Base-by-base conservation (phyloP, 2,888 invertebrate species). In the Diaphora mendica region DNA sequence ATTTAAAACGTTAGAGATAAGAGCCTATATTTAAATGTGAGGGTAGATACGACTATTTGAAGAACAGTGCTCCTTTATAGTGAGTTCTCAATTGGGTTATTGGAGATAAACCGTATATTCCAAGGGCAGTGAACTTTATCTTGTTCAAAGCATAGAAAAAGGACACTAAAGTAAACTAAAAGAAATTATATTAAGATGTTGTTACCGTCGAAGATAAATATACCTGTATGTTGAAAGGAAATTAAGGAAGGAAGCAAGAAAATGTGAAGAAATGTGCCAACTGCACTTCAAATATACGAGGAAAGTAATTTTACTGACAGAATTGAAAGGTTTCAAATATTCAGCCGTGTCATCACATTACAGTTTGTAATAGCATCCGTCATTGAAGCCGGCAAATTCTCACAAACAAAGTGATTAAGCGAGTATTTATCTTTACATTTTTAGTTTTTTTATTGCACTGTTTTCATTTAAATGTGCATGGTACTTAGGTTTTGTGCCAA, bases 401-500 rank as follows among this genome's bases (percentile, higher is more conserved):
- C 83, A 85, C 86, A 92, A 91, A 92, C 91, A 91, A 89, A 90
- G 87, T 89, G 87, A 91, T 92, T 91, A 91, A 85, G 84, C 84
- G 82, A 86, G 73, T 86, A 82, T 88, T 87, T 89, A 88, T 78
- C 74, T 77, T 77, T 74, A 73, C 75, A 64, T 70, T 79, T 73
- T 70, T 73, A 48, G 62, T 73, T 83, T 85, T 86, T 84, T 89
- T 87, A 89, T 89, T 88, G 84, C 81, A 83, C 81, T 84, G 81
- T 87, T 89, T 85, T 85, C 83, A 83, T 82, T 86, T 86, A 76
- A 79, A 70, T 76, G 81, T 82, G 84, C 85, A 80, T 86, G 82
- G 80, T 85, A 83, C 85, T 86, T 83, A 85, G 79, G 84, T 76
- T 76, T 83, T 79, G 88, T 92, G 92, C 92, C 92, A 93, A 92